Evolutionary conservation across 2,888 invertebrate genomes (phyloP).

Genomic region (Drosophila histrio): DNA sequence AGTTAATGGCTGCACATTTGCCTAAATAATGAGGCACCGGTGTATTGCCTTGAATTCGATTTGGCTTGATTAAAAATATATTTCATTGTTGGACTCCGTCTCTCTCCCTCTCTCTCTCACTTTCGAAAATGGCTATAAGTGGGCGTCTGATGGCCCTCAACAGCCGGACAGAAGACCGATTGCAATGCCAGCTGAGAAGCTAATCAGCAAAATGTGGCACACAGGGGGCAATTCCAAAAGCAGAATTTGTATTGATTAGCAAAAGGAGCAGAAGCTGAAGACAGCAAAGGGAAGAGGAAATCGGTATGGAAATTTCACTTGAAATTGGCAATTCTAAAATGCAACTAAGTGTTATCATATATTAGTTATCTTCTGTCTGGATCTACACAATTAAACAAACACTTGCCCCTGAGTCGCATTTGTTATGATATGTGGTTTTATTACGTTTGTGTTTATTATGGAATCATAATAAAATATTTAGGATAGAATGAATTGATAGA

Average conservation of each 20-base stretch:
- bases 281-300: not conserved
- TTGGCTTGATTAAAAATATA: conserved; percentile 79
- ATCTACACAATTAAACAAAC: not conserved
- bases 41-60: conserved; percentile 78
- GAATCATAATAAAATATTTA: not conserved
- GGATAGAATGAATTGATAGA: no score
- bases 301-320: not conserved
- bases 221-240: conserved; percentile 26
- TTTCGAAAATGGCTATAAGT: conserved; percentile 33
- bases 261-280: not conserved
- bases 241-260: conserved; percentile 9
- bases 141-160: conserved; percentile 3
- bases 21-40: conserved; percentile 80
- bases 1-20: conserved; percentile 78
- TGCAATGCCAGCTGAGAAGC: conserved; percentile 69
- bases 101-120: not conserved
- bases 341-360: not conserved
- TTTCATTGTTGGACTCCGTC: conserved; percentile 67
- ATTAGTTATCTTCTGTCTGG: not conserved
- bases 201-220: conserved; percentile 71
- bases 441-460: not conserved
- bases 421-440: not conserved
- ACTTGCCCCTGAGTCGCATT: not conserved
- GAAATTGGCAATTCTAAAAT: not conserved
- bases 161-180: conserved; percentile 46